Base-by-base conservation (phyloP, 2,113 vertebrate species). In the Tamias sibiricus region DNA sequence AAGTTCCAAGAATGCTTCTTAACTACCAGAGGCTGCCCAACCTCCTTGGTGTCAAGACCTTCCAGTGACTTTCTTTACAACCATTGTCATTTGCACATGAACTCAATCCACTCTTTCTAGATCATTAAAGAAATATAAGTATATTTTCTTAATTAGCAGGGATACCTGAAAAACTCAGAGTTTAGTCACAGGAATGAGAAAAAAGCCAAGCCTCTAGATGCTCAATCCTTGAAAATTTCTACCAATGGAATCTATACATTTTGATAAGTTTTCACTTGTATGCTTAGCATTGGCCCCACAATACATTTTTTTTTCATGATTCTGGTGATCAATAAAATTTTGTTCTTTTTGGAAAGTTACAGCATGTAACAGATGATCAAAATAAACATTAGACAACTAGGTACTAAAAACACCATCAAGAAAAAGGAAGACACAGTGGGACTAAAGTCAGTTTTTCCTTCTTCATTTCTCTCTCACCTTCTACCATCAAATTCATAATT, bases 21-120 rank as follows among this genome's bases (percentile, higher is more conserved):
- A 91, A 85, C 49, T 54, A 91, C 74, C 47, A 82, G 49, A 24
- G 54, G 4, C 80, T 16, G 44, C 5, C 76, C 17, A 87, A 69
- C 52, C 80, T 74, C 44, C 66, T 59, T 22, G 42, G 8, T 74
- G 54, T 47, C 79, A 96, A 94, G 42, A 47, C 37, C 83, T 83
- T 32, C 62, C 42, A 69, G 49, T 76, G 79, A 87, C 62, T 95
- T 96, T 72, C 42, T 81, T 64, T 44, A 69, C 77, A 95, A 90
- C 86, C 49, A 91, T 24, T 96, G 81, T 71, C 52, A 88, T 95
- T 81, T 93, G 72, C 72, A 86, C 52, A 85, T 42, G 59, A 89
- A 77, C 40, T 84, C 92, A 82, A 95, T 74, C 95, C 57, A 92
- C 20, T 87, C n/a, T 47, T 96, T 90, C 71, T 85, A 76, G 42